Conservation (phyloP, 1,140 invertebrate genomes). For the Drosophila littoralis region DNA sequence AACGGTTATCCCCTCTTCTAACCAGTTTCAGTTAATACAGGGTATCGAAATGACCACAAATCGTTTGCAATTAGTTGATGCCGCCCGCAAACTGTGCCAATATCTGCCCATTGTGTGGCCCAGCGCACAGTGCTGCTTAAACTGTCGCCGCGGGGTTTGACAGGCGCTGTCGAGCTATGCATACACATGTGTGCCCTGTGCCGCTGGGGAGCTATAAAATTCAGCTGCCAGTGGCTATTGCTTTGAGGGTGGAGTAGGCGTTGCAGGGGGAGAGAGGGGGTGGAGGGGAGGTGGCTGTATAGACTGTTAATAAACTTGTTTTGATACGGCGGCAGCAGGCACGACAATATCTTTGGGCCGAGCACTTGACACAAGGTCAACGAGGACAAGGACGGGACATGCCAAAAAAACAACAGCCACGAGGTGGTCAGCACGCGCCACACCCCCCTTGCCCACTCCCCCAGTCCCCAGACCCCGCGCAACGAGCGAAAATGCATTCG, state of each 20-base stretch:
- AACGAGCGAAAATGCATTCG: slow-evolving; percentile 15
- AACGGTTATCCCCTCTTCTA: too few species aligned
- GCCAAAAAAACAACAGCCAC: not conserved
- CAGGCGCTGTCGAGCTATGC: slow-evolving; percentile 22
- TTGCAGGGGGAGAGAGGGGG: not conserved
- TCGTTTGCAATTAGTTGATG: not conserved
- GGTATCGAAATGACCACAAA: too few species aligned
- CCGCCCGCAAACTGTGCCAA: not conserved
- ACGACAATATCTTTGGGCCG: slow-evolving; percentile 33
- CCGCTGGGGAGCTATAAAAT: slow-evolving; percentile 13
- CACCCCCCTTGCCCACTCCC: too few species aligned
- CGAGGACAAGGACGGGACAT: slow-evolving; percentile 59
- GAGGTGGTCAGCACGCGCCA: slow-evolving; percentile 68
- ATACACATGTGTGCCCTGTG: slow-evolving; percentile 6
- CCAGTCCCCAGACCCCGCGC: too few species aligned
- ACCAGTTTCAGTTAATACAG: too few species aligned
- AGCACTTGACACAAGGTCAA: slow-evolving; percentile 67
- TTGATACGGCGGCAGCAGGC: slow-evolving; percentile 46
- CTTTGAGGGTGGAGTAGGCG: not conserved
- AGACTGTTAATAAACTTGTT: slow-evolving; percentile 75
- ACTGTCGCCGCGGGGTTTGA: slow-evolving; percentile 15
- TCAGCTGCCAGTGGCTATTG: not conserved
- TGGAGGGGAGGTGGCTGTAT: not conserved
- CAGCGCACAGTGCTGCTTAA: slow-evolving; percentile 15
- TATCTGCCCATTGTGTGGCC: slow-evolving; percentile 1